A percentile compares a stretch with the other conserved stretches of the same genome.
These are phyloP conservation scores for Kudoa iwatai DNA, from an alignment of 30 jellyfish, hydroid and myxozoan species.

Conservation along the genomic window DNA sequence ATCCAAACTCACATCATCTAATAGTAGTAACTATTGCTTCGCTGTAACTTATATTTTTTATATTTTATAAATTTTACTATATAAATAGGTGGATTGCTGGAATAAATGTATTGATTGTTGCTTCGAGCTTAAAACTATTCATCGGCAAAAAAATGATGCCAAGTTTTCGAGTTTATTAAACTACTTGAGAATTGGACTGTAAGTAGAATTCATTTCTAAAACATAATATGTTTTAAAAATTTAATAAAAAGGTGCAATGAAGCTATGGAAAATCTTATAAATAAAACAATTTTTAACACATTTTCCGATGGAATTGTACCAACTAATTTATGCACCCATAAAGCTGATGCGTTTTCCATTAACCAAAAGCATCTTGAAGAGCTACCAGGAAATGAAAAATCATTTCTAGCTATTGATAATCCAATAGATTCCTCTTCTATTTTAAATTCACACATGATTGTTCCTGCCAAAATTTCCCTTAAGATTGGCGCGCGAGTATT, in stretches of 20 bases:
- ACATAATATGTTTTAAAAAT: background rate
- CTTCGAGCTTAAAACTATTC: constrained; percentile 29
- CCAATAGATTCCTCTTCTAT: constrained; percentile 6
- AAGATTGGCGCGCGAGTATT: constrained; percentile 66
- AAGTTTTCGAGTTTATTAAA: constrained; percentile 29
- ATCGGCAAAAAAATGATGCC: constrained; percentile 51
- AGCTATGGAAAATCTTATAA: background rate
- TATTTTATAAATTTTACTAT: background rate
- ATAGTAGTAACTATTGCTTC: background rate
- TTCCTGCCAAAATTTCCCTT: constrained; percentile 8
- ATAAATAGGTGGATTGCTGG: constrained; percentile 46
- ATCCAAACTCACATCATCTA: background rate
- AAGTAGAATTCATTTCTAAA: constrained; percentile 1
- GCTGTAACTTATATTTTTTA: background rate
- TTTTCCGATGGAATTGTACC: constrained; percentile 35
- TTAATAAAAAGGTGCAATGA: no score
- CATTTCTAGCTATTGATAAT: constrained; percentile 15
- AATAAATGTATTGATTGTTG: constrained; percentile 7
- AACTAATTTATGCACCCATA: constrained; percentile 51
- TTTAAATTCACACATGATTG: constrained; percentile 22
- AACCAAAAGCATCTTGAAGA: constrained; percentile 10
- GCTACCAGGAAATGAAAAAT: constrained; percentile 5
- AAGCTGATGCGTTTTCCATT: constrained; percentile 25
- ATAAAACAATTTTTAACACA: background rate
- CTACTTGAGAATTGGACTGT: constrained; percentile 49